These are phyloP conservation scores for Ctena decussata DNA, from an alignment of 2,888 invertebrate species.

Conservation along the genomic window DNA sequence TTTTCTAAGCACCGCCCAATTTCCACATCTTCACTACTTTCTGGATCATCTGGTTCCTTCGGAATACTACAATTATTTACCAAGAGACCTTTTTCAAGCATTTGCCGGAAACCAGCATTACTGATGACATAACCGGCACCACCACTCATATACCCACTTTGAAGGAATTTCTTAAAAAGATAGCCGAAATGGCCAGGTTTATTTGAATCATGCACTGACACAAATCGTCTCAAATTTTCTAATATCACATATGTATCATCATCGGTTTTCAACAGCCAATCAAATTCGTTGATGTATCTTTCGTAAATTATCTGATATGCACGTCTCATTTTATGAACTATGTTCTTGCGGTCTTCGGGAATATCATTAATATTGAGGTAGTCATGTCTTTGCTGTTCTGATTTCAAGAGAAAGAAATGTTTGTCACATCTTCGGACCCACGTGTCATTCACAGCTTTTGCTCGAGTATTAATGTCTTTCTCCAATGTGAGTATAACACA, in stretches of 20 bases:
- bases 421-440: slow-evolving; percentile 94
- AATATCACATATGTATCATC: slow-evolving; percentile 99
- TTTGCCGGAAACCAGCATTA: slow-evolving; percentile 91
- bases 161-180: slow-evolving; percentile 76
- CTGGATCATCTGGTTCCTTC: slow-evolving; percentile 89
- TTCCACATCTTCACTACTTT: slow-evolving; percentile 93
- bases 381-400: slow-evolving; percentile 89
- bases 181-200: slow-evolving; percentile 93
- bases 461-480: slow-evolving; percentile 94
- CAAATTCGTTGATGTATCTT: slow-evolving; percentile 93
- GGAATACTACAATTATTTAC: slow-evolving; percentile 90
- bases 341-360: slow-evolving; percentile 95
- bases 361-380: slow-evolving; percentile 89
- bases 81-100: slow-evolving; percentile 92
- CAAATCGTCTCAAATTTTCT: slow-evolving; percentile 96
- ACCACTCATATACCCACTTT: slow-evolving; percentile 88
- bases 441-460: slow-evolving; percentile 96
- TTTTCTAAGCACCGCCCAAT: slow-evolving; percentile 96
- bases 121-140: slow-evolving; percentile 93
- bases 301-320: slow-evolving; percentile 95
- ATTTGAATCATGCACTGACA: slow-evolving; percentile 91
- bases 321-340: slow-evolving; percentile 99
- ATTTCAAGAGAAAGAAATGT: slow-evolving; percentile 86
- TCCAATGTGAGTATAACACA: slow-evolving; percentile 99
- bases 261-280: slow-evolving; percentile 99